Evolutionary conservation across 2,113 vertebrate species (phyloP).

Genomic region (Lethenteron camtschaticum): DNA sequence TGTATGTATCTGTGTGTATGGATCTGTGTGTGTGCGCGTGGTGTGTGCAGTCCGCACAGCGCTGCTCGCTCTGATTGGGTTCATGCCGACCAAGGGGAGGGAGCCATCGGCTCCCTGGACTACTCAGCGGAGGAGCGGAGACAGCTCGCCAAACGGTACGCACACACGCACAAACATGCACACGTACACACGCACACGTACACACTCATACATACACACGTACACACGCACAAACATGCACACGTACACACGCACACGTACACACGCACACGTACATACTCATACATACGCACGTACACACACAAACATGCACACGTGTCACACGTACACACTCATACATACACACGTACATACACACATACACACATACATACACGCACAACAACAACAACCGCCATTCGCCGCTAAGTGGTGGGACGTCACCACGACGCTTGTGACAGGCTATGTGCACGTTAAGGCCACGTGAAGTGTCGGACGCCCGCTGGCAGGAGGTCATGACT

Average conservation of each 20-base stretch:
- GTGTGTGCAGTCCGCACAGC: conserved; percentile 56
- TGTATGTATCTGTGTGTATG: no score
- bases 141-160: conserved; percentile 81
- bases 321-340: not conserved
- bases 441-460: no score
- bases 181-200: not conserved
- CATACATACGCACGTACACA: conserved; percentile 1
- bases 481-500: no score
- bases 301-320: not conserved
- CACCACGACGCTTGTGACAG: no score
- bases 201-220: not conserved
- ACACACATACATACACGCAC: not conserved
- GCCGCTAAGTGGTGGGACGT: no score
- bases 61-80: conserved; percentile 86
- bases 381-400: no score
- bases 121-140: conserved; percentile 85
- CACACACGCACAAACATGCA: conserved; percentile 15
- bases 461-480: no score
- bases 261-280: not conserved
- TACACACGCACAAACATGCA: not conserved
- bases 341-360: not conserved
- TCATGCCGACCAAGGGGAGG: conserved; percentile 98
- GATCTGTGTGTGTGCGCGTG: no score
- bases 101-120: conserved; percentile 91
- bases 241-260: not conserved